These are phyloP conservation scores for Drosophila repletoides DNA, from an alignment of 1,140 invertebrate genomes.

Conservation along the genomic window DNA sequence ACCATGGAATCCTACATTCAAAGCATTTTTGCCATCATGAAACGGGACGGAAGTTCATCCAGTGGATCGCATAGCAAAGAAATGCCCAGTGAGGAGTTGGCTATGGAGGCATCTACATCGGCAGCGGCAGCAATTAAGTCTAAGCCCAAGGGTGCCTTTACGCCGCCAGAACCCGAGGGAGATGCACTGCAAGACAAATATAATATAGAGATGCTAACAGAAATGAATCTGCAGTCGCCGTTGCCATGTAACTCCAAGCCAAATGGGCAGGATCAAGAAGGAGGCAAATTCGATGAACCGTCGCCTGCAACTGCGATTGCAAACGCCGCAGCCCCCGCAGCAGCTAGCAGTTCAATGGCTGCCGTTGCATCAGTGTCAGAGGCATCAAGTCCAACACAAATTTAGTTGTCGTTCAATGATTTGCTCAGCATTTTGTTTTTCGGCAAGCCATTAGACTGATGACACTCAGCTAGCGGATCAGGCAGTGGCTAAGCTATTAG, in stretches of 20 bases:
- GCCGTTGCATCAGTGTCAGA: conserved; percentile 60
- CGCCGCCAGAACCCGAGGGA: conserved; percentile 47
- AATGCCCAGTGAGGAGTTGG: conserved; percentile 38
- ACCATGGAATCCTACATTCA: conserved; percentile 80
- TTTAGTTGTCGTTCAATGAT: conserved; percentile 82
- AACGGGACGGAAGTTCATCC: conserved; percentile 50
- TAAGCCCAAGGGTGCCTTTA: conserved; percentile 49
- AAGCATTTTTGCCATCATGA: conserved; percentile 69
- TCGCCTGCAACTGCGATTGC: conserved; percentile 9
- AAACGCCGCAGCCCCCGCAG: conserved; percentile 7
- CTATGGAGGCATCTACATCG: conserved; percentile 59
- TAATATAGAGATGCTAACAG: conserved; percentile 50
- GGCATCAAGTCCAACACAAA: conserved; percentile 72
- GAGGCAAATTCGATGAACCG: conserved; percentile 19
- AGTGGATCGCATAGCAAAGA: conserved; percentile 34
- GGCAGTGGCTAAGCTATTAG: conserved; percentile 34
- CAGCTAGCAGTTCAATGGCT: conserved; percentile 11
- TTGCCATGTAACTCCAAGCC: conserved; percentile 31
- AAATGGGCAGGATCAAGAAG: conserved; percentile 18
- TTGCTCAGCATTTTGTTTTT: conserved; percentile 82
- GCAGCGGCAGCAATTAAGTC: conserved; percentile 37
- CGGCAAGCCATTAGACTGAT: conserved; percentile 73
- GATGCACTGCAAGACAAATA: conserved; percentile 32
- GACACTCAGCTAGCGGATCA: conserved; percentile 2
- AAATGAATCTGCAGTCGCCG: conserved; percentile 18